Evolutionary conservation across 2,113 vertebrate species (phyloP).

Genomic region (Psettodes erumei): DNA sequence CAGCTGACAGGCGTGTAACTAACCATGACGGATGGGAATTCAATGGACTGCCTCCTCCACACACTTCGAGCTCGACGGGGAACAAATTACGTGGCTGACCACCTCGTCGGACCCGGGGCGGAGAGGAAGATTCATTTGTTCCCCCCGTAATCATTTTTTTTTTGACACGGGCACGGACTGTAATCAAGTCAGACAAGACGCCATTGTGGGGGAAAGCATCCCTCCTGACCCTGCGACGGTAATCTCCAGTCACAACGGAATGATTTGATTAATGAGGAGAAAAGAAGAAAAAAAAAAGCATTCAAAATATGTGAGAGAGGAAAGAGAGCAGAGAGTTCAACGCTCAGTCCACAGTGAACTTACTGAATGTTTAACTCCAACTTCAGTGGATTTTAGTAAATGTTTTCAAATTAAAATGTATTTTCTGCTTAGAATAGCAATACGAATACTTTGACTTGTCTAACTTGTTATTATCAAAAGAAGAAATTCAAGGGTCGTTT

Average conservation of each 20-base stretch:
- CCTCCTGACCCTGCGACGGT: slow-evolving; percentile 24
- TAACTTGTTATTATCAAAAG: not conserved
- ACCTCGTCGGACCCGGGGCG: slow-evolving; percentile 55
- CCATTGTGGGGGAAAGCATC: slow-evolving; percentile 41
- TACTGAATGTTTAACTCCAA: not conserved
- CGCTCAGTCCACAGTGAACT: not conserved
- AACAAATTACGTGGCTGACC: slow-evolving; percentile 70
- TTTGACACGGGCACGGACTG: slow-evolving; percentile 45
- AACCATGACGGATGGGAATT: slow-evolving; percentile 86
- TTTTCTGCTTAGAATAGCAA: not conserved
- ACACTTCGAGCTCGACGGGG: slow-evolving; percentile 63
- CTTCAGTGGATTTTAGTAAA: not conserved
- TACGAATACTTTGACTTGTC: not conserved
- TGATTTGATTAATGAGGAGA: slow-evolving; percentile 55
- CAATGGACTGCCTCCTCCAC: slow-evolving; percentile 80
- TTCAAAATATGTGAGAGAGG: not conserved
- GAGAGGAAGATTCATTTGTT: slow-evolving; percentile 53
- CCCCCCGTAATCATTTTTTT: slow-evolving; percentile 38
- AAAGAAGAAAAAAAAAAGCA: slow-evolving; percentile 4
- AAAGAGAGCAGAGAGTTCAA: not conserved
- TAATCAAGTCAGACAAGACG: slow-evolving; percentile 56
- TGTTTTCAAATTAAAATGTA: not conserved
- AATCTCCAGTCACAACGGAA: slow-evolving; percentile 27
- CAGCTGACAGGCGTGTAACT: slow-evolving; percentile 85
- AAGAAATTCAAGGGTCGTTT: not conserved